Percentiles rank a stretch among this genome's conserved stretches.
These are phyloP conservation scores for Eupithecia subumbrata DNA, from an alignment of 2,888 invertebrate genomes.

Conservation along the genomic window DNA sequence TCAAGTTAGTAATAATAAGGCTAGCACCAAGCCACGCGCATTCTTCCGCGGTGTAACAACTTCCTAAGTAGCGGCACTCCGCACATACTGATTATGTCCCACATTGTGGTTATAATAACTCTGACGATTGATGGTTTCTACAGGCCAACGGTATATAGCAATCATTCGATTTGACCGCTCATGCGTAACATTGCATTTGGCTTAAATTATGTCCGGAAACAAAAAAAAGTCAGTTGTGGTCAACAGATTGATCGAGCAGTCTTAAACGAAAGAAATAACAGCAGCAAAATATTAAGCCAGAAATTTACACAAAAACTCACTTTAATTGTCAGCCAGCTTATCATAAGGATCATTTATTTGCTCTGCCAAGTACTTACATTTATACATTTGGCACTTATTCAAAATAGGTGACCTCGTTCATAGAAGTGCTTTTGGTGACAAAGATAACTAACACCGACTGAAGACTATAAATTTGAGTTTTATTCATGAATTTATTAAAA, in stretches of 20 bases:
- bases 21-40: slow-evolving; percentile 42
- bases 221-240: background rate
- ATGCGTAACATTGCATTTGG: slow-evolving; percentile 5
- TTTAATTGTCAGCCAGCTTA: slow-evolving; percentile 43
- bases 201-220: background rate
- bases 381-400: slow-evolving; percentile 47
- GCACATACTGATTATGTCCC: slow-evolving; percentile 64
- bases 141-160: slow-evolving; percentile 30
- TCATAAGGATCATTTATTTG: slow-evolving; percentile 44
- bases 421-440: slow-evolving; percentile 45
- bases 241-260: background rate
- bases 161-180: slow-evolving; percentile 17
- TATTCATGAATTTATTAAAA: slow-evolving; percentile 19
- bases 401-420: slow-evolving; percentile 45
- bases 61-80: slow-evolving; percentile 67
- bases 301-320: slow-evolving; percentile 31
- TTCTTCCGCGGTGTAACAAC: slow-evolving; percentile 49
- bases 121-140: slow-evolving; percentile 39
- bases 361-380: slow-evolving; percentile 43
- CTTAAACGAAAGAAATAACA: background rate
- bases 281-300: background rate
- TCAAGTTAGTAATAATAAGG: slow-evolving; percentile 46
- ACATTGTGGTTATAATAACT: slow-evolving; percentile 44
- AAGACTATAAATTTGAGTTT: slow-evolving; percentile 36
- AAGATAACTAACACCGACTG: slow-evolving; percentile 30